Evolutionary conservation across 2,797 vertebrate species (phyloP), one percentile per base, ranked within the genome.

Genomic region (Rhinogobio ventralis): DNA sequence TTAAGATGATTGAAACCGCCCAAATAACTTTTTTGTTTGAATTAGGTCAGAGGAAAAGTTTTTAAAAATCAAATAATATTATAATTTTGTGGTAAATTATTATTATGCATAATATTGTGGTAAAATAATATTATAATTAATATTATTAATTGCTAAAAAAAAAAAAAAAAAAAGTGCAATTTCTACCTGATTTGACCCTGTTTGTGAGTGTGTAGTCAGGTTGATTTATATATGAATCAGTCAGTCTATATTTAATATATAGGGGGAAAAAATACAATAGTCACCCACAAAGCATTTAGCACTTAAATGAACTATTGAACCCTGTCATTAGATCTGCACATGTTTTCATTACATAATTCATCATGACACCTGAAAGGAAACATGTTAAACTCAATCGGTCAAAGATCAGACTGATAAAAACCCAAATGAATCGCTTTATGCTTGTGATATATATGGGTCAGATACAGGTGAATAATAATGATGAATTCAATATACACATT

Each of bases 301-400:
- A 3, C 30, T 60, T 13, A 64, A 13, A 64, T 46, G 36, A 46
- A 30, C 57, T 60, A 6, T 3, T 78, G 53, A 78, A 62, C 57
- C n/a, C 15, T 68, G 64, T 53, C 7, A 68, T 67, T 68, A 49
- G 78, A 80, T 53, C 78, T 53, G 42, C 67, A 77, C 25, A 53
- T 80, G 78, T 36, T 80, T 68, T 68, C 28, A 51, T 68, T 80
- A 17, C 30, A 39, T 80, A 53, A 80, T 36, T 80, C 42, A 79
- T 64, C 15, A 14, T 25, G 78, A 51, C 45, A 33, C 78, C 46
- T 68, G 28, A 80, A 71, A 11, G 45, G 20, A 79, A 67, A 51
- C 46, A 53, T 51, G 57, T 25, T n/a, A 23, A 78, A 17, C 20
- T 51, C 14, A 69, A 11, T 55, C 5, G 30, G 28, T 67, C 60